Base-by-base conservation (phyloP, 2,888 invertebrate genomes). In the Marronus borbonicus region DNA sequence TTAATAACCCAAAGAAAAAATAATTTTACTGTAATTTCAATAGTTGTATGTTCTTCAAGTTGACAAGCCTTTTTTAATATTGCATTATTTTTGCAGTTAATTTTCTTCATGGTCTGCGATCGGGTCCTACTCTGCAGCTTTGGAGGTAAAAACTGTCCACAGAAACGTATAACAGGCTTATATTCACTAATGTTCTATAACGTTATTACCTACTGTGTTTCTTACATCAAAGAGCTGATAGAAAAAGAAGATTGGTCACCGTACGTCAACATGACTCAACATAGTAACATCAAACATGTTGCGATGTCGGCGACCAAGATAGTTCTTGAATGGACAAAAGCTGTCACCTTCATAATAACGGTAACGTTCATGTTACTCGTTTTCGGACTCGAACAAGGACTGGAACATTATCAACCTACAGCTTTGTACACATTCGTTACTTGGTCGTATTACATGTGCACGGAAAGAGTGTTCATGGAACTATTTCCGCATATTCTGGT, bases 101-200 rank as follows among this genome's bases (percentile, higher is more conserved):
- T 94, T 81, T 93, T 95, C 89, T 93, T 95, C 88, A 92, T 93
- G 82, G 91, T 94, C 76, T 94, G 94, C 85, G 94, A 95, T 84
- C 90, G 92, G 31, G 90, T 93, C 44, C 88, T 95, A 44, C 85
- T 87, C 17, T 90, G 91, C 85, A 91, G 89, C 83, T 88, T 82
- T 76, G 87, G 86, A 72, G 89, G 84, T 86, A 89, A 81, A 88
- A 90, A 83, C 76, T 87, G 88, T 76, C 87, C 86, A 0, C 86
- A 87, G 69, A 88, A 88, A 80, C 85, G 86, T 76, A 90, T 94
- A 58, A 94, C 94, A 0, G 93, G 93, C 62, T 90, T 95, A 31
- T 95, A 95, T 88, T 94, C 94, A 0, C 89, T 95, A 20, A 93
- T 95, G 93, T 95, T 95, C 89, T 95, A 94, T 90, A 95, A 95